phyloP scores from a whole-genome alignment of 2,113 vertebrate species.

The Sterrhoptilus dennistouni region DNA sequence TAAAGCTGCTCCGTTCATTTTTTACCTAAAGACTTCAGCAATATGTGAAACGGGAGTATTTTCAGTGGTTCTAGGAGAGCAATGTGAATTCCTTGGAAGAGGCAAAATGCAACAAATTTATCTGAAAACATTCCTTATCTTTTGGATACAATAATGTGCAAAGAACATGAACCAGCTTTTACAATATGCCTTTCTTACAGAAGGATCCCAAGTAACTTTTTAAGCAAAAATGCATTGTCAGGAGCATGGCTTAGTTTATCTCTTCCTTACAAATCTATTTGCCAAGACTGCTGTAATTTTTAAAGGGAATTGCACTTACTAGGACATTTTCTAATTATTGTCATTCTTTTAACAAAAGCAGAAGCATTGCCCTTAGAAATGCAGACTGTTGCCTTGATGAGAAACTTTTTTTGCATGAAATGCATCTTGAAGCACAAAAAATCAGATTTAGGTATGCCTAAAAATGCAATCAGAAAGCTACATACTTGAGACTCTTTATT shows the following conservation, averaged over 20 bases:
- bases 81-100: not conserved
- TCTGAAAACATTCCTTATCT: not conserved
- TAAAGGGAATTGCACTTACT: not conserved
- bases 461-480: not conserved
- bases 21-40: not conserved
- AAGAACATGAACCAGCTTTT: not conserved
- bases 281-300: not conserved
- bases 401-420: not conserved
- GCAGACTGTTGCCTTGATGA: not conserved
- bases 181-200: slow-evolving; percentile 24
- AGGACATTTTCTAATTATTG: not conserved
- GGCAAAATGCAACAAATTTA: not conserved
- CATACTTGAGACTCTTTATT: not conserved
- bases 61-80: not conserved
- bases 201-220: slow-evolving; percentile 53
- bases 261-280: not conserved
- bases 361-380: not conserved
- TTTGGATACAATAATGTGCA: not conserved
- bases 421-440: not conserved
- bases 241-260: not conserved
- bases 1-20: not conserved
- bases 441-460: not conserved
- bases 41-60: not conserved
- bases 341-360: not conserved
- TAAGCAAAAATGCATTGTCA: not conserved